Percentiles rank a stretch among this genome's conserved stretches.
Conservation (phyloP, 2,113 vertebrate genomes). For the Pagrus major region DNA sequence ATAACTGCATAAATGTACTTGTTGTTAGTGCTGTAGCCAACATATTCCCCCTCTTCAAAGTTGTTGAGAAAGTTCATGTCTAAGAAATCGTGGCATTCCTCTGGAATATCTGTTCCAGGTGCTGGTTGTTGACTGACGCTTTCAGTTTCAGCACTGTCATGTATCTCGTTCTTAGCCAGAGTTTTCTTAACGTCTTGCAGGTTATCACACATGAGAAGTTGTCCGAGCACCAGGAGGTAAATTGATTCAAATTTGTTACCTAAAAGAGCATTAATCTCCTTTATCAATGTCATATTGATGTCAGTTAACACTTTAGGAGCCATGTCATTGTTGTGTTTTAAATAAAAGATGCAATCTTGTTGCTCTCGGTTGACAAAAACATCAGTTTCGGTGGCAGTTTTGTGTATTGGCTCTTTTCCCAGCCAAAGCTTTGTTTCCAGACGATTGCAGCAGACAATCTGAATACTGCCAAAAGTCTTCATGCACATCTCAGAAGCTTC, state of each 20-base stretch:
- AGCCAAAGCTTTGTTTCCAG: constrained; percentile 79
- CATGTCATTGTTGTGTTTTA: constrained; percentile 79
- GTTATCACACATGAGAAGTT: constrained; percentile 77
- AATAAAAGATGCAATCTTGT: constrained; percentile 75
- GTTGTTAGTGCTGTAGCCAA: constrained; percentile 74
- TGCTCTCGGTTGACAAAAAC: constrained; percentile 63
- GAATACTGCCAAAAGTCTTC: constrained; percentile 78
- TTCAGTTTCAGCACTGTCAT: constrained; percentile 53
- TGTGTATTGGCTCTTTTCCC: constrained; percentile 57
- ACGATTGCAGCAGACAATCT: constrained; percentile 84
- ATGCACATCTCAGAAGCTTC: constrained; percentile 66
- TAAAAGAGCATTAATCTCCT: constrained; percentile 81
- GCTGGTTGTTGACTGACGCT: constrained; percentile 44
- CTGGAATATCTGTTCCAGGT: constrained; percentile 80
- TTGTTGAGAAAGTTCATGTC: constrained; percentile 85
- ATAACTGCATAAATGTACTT: constrained; percentile 82
- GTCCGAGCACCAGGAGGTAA: constrained; percentile 57
- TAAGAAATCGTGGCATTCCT: constrained; percentile 84
- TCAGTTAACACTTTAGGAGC: background rate
- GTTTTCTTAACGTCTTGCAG: constrained; percentile 64
- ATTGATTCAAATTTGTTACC: constrained; percentile 45
- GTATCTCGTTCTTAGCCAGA: constrained; percentile 70
- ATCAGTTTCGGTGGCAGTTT: constrained; percentile 68
- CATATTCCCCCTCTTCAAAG: constrained; percentile 85
- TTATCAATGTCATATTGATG: constrained; percentile 65